Evolutionary conservation across 1,140 invertebrate species (phyloP).

Genomic region (Rhopalosiphum maidis): DNA sequence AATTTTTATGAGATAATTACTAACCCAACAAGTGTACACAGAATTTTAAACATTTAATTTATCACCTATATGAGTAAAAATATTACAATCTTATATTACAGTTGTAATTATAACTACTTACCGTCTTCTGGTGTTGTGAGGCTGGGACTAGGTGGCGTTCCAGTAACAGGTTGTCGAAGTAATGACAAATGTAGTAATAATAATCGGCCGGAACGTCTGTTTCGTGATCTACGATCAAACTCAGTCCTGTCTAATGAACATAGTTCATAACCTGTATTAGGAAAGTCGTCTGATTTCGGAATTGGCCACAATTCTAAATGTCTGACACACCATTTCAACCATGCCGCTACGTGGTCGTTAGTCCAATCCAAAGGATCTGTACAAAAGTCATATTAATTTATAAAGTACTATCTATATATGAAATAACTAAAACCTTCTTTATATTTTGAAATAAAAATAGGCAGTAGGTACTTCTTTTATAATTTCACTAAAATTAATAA

Average conservation of each 20-base stretch:
- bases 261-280: conserved; percentile 68
- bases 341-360: conserved; percentile 68
- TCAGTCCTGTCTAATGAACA: conserved; percentile 66
- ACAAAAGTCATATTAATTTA: not conserved
- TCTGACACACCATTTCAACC: conserved; percentile 71
- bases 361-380: conserved; percentile 72
- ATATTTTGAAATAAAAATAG: not conserved
- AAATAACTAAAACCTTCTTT: not conserved
- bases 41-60: no score
- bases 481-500: not conserved
- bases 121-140: conserved; percentile 46
- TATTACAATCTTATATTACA: not conserved
- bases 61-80: not conserved
- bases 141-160: conserved; percentile 64
- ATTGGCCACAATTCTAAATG: conserved; percentile 69
- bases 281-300: conserved; percentile 67
- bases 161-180: conserved; percentile 65
- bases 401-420: not conserved
- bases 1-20: no score
- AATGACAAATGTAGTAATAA: conserved; percentile 66
- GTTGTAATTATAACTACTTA: conserved; percentile 13
- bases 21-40: no score
- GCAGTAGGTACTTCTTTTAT: not conserved
- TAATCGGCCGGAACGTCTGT: conserved; percentile 64
- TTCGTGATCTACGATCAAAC: conserved; percentile 65